Conservation (phyloP, 2,888 invertebrate species). For the Spodoptera picta region DNA sequence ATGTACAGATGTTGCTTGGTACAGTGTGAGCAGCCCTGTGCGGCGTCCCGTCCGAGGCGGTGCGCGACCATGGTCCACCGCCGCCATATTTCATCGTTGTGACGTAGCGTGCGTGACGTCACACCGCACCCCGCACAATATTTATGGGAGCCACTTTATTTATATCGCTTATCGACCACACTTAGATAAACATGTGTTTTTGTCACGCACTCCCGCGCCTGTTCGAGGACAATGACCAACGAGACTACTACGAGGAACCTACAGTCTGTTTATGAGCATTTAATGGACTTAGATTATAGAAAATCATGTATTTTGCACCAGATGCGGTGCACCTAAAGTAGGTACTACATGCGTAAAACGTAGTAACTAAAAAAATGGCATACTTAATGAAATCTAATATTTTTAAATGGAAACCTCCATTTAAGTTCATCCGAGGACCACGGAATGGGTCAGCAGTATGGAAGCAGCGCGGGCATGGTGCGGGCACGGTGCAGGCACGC, state of each 20-base stretch:
- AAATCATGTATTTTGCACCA: no score
- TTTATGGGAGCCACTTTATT: constrained; percentile 53
- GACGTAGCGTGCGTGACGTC: constrained; percentile 49
- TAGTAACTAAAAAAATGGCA: no score
- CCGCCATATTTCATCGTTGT: constrained; percentile 54
- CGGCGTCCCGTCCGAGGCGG: constrained; percentile 10
- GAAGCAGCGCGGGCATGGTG: constrained; percentile 12
- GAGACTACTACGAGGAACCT: neutral
- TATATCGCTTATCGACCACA: constrained; percentile 50
- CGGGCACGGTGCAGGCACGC: constrained; percentile 15
- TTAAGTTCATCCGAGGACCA: constrained; percentile 12
- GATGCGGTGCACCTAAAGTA: no score
- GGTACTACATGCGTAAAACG: no score
- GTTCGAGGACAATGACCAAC: constrained; percentile 11
- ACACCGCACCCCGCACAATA: constrained; percentile 42
- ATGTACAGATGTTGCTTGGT: neutral
- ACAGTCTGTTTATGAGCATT: no score
- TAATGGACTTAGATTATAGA: no score
- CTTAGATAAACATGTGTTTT: constrained; percentile 51
- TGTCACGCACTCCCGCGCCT: constrained; percentile 31
- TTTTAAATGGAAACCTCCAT: no score
- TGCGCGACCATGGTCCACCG: constrained; percentile 28
- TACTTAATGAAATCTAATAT: no score
- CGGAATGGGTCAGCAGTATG: constrained; percentile 16
- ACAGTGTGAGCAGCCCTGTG: neutral